phyloP scores from a whole-genome alignment of 2,888 invertebrate genomes.

The Rotaria socialis region DNA sequence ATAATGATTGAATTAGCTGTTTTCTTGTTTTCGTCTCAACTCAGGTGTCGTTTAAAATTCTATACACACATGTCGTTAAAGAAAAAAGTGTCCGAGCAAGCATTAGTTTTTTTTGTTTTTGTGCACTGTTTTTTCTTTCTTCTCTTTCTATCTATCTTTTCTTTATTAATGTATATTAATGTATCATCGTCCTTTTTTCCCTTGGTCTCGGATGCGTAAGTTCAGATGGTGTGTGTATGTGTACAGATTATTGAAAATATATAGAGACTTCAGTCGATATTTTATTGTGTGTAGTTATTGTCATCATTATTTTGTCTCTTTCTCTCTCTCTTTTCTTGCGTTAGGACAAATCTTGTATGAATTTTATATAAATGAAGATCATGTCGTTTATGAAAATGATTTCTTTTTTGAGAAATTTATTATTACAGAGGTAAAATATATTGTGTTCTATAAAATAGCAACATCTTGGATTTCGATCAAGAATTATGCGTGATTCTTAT shows the following conservation, averaged over 20 bases:
- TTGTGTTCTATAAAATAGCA: no score
- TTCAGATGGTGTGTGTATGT: not conserved
- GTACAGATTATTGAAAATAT: not conserved
- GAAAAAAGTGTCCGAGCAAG: not conserved
- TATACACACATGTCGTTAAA: not conserved
- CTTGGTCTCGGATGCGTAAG: constrained; percentile 6
- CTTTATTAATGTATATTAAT: not conserved
- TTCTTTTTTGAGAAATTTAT: no score
- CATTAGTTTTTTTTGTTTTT: not conserved
- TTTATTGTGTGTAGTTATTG: not conserved
- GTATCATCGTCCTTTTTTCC: constrained; percentile 4
- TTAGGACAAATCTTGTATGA: constrained; percentile 7
- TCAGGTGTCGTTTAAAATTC: not conserved
- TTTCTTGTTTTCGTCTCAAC: not conserved
- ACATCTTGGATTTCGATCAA: no score
- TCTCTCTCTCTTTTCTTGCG: not conserved
- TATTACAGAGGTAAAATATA: no score
- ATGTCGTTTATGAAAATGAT: constrained; percentile 17
- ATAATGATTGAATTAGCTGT: not conserved
- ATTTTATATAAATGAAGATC: constrained; percentile 29
- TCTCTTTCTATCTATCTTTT: not conserved
- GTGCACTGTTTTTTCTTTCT: constrained; percentile 7
- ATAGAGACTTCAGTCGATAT: constrained; percentile 3
- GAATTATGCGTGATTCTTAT: no score
- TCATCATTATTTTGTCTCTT: not conserved